Evolutionary conservation across 2,888 invertebrate species (phyloP).

Genomic region (Ormyrus thymus): DNA sequence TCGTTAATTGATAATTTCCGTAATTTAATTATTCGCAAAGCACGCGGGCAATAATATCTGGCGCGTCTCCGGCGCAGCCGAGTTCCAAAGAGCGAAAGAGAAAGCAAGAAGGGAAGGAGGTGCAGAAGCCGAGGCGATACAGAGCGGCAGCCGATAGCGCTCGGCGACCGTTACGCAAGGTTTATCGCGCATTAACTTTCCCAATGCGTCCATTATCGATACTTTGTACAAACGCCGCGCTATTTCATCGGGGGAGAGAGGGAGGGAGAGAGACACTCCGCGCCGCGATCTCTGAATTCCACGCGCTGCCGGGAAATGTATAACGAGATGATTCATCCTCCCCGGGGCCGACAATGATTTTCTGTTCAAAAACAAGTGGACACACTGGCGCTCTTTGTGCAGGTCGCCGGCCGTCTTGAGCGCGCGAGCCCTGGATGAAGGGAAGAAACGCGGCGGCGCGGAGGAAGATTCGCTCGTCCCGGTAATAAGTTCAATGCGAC

Average conservation of each 20-base stretch:
- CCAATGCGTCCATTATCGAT: slow-evolving; percentile 61
- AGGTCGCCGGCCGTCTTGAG: neutral
- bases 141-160: slow-evolving; percentile 35
- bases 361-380: slow-evolving; percentile 65
- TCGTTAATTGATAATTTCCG: slow-evolving; percentile 50
- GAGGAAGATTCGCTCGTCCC: slow-evolving; percentile 38
- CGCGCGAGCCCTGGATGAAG: neutral
- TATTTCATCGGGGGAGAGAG: slow-evolving; percentile 56
- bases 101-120: neutral
- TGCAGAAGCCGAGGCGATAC: slow-evolving; percentile 19
- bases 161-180: slow-evolving; percentile 52
- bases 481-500: slow-evolving; percentile 46
- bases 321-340: slow-evolving; percentile 66
- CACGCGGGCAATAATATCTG: slow-evolving; percentile 48
- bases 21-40: slow-evolving; percentile 51
- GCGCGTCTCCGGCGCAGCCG: neutral
- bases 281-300: slow-evolving; percentile 36
- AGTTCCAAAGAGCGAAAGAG: slow-evolving; percentile 11
- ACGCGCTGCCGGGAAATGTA: slow-evolving; percentile 50
- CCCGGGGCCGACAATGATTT: slow-evolving; percentile 66
- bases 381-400: slow-evolving; percentile 61
- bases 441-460: neutral
- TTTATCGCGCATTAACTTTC: slow-evolving; percentile 57
- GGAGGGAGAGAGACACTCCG: slow-evolving; percentile 46
- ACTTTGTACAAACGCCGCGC: slow-evolving; percentile 66